These are phyloP conservation scores for Alentia gelatinosa DNA, from an alignment of 2,888 invertebrate species.

Conservation along the genomic window DNA sequence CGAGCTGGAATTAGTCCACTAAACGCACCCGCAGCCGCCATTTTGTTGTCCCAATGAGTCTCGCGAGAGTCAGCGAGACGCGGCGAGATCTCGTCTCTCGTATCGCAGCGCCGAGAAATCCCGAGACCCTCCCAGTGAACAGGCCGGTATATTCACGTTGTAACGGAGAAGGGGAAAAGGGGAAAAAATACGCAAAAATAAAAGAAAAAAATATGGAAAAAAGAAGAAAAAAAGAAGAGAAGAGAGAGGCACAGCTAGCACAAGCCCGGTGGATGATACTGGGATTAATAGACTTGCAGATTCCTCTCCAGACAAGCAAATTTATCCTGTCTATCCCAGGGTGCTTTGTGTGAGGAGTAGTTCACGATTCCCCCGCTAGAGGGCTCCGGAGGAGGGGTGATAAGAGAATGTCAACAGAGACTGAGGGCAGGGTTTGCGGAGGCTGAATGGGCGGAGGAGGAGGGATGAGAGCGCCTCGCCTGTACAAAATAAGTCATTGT, in stretches of 20 bases:
- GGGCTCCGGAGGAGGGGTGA: neutral
- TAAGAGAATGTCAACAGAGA: neutral
- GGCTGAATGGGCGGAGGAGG: neutral
- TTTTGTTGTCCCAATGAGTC: conserved; percentile 1
- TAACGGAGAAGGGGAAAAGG: too few relatives aligned
- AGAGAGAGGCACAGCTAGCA: too few relatives aligned
- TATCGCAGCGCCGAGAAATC: too few relatives aligned
- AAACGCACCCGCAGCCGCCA: neutral
- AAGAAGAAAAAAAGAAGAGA: too few relatives aligned
- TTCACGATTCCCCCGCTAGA: neutral
- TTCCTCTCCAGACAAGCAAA: too few relatives aligned
- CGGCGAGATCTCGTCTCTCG: neutral
- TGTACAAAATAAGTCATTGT: neutral
- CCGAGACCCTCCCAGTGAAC: too few relatives aligned
- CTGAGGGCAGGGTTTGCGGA: neutral
- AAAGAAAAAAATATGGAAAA: too few relatives aligned
- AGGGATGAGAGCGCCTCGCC: neutral
- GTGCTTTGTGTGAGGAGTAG: neutral
- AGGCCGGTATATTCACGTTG: too few relatives aligned
- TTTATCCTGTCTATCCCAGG: neutral
- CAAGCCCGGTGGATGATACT: too few relatives aligned
- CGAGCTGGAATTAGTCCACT: conserved; percentile 4
- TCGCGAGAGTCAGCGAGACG: neutral
- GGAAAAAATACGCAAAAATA: too few relatives aligned
- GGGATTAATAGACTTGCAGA: too few relatives aligned